Conservation (phyloP, 2,113 vertebrate genomes). For the Pseudopipra pipra region DNA sequence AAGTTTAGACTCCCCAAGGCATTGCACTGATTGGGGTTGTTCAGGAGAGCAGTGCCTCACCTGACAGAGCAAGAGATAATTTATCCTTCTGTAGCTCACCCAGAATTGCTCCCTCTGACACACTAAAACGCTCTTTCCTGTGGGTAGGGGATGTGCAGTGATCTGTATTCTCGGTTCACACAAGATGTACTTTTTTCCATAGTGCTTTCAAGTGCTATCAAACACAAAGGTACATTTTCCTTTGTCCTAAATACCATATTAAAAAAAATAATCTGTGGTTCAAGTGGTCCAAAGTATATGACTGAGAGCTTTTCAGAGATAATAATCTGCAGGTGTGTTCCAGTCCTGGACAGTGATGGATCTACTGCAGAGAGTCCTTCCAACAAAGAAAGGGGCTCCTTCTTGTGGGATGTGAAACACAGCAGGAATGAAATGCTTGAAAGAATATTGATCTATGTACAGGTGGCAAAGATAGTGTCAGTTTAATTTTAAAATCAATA, state of each 20-base stretch:
- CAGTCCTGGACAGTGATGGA: background rate
- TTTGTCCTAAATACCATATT: background rate
- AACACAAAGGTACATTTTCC: background rate
- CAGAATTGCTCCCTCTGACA: background rate
- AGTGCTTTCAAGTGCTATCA: background rate
- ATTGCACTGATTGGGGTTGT: background rate
- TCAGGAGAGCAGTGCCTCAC: background rate
- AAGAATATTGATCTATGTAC: background rate
- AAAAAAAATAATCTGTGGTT: background rate
- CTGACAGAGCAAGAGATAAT: background rate
- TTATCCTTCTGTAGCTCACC: background rate
- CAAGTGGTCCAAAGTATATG: background rate
- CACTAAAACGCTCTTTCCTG: background rate
- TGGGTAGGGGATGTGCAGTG: background rate
- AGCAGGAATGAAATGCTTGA: background rate
- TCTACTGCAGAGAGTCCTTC: background rate
- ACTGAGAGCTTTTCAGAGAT: background rate
- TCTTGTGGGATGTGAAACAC: background rate
- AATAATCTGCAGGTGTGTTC: background rate
- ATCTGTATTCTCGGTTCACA: background rate
- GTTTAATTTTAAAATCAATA: slow-evolving; percentile 4
- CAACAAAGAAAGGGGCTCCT: background rate
- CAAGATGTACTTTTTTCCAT: background rate
- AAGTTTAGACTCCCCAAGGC: background rate
- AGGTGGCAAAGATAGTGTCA: background rate